Base-by-base conservation (phyloP, 1,140 invertebrate species). In the Dendroctonus valens region DNA sequence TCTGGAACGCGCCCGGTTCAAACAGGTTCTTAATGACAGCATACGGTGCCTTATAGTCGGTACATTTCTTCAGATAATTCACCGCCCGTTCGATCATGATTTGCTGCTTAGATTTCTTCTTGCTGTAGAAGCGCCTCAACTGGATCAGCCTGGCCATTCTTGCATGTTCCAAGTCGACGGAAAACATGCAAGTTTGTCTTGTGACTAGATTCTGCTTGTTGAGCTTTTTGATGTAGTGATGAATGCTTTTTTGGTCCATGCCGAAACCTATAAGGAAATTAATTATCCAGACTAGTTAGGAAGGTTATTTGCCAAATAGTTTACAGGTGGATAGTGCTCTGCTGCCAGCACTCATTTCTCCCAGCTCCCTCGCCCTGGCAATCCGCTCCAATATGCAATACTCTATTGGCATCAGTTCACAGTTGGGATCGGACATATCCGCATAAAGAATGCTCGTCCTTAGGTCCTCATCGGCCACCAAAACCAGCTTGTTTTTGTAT, bases 361-460 rank as follows among this genome's bases (percentile, higher is more conserved):
- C 91, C 70, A 84, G 82, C 60, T 85, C 82, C 12, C 91, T 81
- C 15, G 86, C 78, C 68, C 90, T 82, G n/a, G 89, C 92, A 61
- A 94, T 86, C 73, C 86, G 78, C 80, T 94, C 92, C 39, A 92
- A 76, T 26, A 93, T 80, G 69, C 87, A 87, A 74, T 91, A 94
- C 68, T 87, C 85, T 7, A 82, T 77, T 5, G 83, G 55, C 2
- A 80, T 80, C 12, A 91, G 61, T 39, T 86, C 81, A 7, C 83
- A 69, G 5, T 75, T 75, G n/a, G 85, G 84, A 73, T 83, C 82
- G 41, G 77, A 70, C 9, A 79, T 75, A 7, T 76, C 72, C 9
- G 81, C 82, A 40, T 87, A 79, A 26, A 94, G 73, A 0, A 86
- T 84, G 55, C 78, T 73, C 55, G 82, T 81, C 54, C 92, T 79